Percentiles rank a stretch among this genome's conserved stretches.
Conservation (phyloP, 2,113 vertebrate species). For the Hassar affinis region DNA sequence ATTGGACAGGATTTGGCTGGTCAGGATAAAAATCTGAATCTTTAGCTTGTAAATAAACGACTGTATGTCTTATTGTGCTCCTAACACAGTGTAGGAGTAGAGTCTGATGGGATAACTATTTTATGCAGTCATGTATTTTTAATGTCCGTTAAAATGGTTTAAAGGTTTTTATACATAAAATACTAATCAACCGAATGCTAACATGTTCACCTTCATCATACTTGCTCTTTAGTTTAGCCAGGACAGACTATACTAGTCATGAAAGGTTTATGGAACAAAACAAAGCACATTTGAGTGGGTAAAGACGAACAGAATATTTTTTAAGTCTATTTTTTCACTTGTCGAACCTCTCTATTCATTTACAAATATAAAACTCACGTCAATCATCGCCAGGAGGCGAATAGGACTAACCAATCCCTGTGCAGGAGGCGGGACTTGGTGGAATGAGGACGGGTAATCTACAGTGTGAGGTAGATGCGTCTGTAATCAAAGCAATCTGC, state of each 20-base stretch:
- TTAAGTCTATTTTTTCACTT: background rate
- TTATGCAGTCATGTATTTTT: too few species aligned
- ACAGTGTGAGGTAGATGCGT: background rate
- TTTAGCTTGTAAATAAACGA: background rate
- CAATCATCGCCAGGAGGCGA: background rate
- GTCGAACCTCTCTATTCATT: background rate
- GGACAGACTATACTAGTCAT: background rate
- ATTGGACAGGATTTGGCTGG: slow-evolving; percentile 55
- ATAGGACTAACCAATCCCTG: background rate
- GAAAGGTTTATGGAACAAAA: background rate
- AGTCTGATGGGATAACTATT: too few species aligned
- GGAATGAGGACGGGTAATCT: background rate
- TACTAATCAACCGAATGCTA: too few species aligned
- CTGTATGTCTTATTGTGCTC: background rate
- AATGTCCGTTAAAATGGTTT: too few species aligned
- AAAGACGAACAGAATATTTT: too few species aligned
- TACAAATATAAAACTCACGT: background rate
- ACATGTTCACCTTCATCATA: too few species aligned
- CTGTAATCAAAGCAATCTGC: too few species aligned
- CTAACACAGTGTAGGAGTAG: background rate
- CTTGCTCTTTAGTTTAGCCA: too few species aligned
- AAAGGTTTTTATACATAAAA: too few species aligned
- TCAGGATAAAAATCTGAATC: background rate
- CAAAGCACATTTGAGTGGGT: background rate
- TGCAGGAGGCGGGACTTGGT: background rate